Percentiles rank a stretch among this genome's conserved stretches.
These are phyloP conservation scores for Tichodroma muraria DNA, from an alignment of 2,113 vertebrate genomes.

Conservation along the genomic window DNA sequence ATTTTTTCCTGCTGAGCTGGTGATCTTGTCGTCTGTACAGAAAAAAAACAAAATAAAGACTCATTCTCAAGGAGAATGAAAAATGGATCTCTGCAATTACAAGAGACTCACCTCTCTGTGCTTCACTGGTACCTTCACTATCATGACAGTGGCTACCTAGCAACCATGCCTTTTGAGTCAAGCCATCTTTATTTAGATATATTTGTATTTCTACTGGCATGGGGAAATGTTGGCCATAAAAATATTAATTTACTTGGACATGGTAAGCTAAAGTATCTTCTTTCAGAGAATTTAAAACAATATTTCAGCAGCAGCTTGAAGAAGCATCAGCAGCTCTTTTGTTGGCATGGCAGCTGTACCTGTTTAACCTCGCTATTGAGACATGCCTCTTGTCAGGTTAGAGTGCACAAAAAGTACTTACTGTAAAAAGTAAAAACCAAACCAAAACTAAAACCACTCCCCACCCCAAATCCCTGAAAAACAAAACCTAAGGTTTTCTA, in stretches of 20 bases:
- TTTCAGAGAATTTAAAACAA: neutral
- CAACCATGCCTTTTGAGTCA: conserved; percentile 60
- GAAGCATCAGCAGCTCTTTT: neutral
- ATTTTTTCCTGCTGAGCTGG: conserved; percentile 41
- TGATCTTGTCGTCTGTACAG: conserved; percentile 51
- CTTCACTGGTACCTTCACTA: conserved; percentile 54
- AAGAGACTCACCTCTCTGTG: conserved; percentile 57
- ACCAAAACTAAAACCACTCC: neutral
- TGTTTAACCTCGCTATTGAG: neutral
- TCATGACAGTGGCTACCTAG: conserved; percentile 67
- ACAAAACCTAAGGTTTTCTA: neutral
- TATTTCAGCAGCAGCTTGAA: neutral
- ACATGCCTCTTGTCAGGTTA: neutral
- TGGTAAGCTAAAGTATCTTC: neutral
- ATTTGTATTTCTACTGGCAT: neutral
- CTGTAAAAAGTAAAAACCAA: neutral
- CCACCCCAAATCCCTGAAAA: neutral
- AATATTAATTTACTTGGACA: neutral
- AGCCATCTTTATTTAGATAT: conserved; percentile 56
- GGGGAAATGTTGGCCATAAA: neutral
- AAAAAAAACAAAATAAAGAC: neutral
- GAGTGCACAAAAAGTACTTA: neutral
- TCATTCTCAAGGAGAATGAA: conserved; percentile 61
- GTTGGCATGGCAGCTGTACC: neutral
- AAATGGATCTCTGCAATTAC: conserved; percentile 67